Conservation (phyloP, 2,113 vertebrate species). For the Odocoileus hemionus region DNA sequence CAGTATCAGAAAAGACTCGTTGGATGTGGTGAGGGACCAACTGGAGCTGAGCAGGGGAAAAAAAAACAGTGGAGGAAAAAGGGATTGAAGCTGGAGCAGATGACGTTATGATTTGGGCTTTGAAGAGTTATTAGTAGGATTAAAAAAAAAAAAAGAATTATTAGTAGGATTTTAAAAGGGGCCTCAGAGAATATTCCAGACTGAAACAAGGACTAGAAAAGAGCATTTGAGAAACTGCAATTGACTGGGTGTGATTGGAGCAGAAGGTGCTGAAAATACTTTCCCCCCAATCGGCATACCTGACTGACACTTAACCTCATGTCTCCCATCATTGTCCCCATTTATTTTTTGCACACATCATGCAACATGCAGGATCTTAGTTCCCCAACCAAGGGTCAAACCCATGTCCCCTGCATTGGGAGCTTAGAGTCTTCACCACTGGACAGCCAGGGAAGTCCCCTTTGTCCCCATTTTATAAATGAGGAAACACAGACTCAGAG, state of each 20-base stretch:
- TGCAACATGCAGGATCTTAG: background rate
- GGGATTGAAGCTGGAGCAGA: background rate
- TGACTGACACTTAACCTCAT: background rate
- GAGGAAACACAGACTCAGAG: background rate
- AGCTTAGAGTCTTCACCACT: background rate
- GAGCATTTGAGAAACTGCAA: background rate
- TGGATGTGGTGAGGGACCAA: background rate
- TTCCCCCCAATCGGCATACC: no score
- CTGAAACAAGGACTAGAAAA: conserved; percentile 9
- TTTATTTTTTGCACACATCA: background rate
- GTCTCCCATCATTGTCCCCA: background rate
- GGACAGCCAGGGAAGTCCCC: background rate
- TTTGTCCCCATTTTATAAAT: background rate
- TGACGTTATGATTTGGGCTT: background rate
- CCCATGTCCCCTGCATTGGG: background rate
- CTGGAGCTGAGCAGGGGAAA: background rate
- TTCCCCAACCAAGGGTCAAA: background rate
- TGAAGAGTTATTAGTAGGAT: conserved; percentile 15
- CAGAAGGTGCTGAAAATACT: background rate
- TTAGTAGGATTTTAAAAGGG: background rate
- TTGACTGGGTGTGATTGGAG: background rate
- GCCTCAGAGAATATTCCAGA: conserved; percentile 3
- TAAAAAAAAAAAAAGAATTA: conserved; percentile 17
- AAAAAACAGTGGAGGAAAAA: background rate
- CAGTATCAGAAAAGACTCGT: background rate